These are phyloP conservation scores for Drosophila bipectinata DNA, from an alignment of 1,140 invertebrate species.

Conservation along the genomic window DNA sequence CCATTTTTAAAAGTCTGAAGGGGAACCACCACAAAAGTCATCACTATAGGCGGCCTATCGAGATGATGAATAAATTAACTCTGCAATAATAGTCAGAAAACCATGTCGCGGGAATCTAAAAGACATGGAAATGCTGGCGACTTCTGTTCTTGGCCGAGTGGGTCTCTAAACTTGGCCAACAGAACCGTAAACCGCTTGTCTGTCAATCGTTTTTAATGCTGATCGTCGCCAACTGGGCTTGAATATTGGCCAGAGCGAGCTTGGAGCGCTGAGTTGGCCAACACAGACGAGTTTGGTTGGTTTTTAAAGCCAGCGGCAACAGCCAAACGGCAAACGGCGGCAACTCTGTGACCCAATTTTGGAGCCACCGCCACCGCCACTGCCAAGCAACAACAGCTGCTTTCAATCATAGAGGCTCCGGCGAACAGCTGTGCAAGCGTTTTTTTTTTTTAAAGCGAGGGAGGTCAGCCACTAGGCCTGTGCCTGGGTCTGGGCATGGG, in stretches of 20 bases:
- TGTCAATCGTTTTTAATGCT: constrained; percentile 46
- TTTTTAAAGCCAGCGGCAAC: constrained; percentile 45
- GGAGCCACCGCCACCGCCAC: constrained; percentile 40
- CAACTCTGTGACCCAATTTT: constrained; percentile 77
- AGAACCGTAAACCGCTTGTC: constrained; percentile 41
- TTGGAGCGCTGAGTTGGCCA: constrained; percentile 43
- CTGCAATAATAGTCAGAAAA: neutral
- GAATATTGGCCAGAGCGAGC: constrained; percentile 25
- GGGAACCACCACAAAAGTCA: neutral
- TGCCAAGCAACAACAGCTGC: constrained; percentile 32
- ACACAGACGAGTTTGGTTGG: constrained; percentile 73
- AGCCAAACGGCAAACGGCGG: constrained; percentile 20
- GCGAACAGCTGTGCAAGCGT: constrained; percentile 68
- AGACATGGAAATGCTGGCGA: neutral
- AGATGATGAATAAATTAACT: constrained; percentile 21
- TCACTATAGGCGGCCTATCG: neutral
- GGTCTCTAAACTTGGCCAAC: constrained; percentile 30
- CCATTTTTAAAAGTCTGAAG: too few species aligned
- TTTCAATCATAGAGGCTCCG: constrained; percentile 46
- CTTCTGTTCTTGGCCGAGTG: constrained; percentile 30
- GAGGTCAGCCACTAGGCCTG: constrained; percentile 30
- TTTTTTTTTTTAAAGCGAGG: constrained; percentile 23
- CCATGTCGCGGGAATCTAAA: constrained; percentile 22
- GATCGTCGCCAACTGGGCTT: constrained; percentile 30
- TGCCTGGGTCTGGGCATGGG: too few species aligned